These are phyloP conservation scores for Argopecten irradians DNA, from an alignment of 1,140 invertebrate genomes.

Conservation along the genomic window DNA sequence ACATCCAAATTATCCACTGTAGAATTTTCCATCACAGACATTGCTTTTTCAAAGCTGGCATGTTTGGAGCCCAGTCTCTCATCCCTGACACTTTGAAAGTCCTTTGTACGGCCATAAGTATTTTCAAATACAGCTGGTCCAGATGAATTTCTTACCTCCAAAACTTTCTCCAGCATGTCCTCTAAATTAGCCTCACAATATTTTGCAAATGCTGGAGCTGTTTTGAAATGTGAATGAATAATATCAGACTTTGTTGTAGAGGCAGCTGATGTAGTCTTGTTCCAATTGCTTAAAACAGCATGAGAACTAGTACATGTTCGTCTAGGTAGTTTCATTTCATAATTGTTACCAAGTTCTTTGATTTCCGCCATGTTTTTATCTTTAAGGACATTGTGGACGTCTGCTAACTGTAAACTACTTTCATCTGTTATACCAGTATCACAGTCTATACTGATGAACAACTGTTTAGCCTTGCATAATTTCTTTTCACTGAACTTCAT, in stretches of 20 bases:
- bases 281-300: not conserved
- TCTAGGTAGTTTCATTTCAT: not conserved
- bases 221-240: not conserved
- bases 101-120: not conserved
- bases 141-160: not conserved
- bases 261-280: not conserved
- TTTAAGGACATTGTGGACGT: not conserved
- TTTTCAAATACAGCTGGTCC: not conserved
- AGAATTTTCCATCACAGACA: not conserved
- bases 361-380: not conserved
- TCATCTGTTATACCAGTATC: not conserved
- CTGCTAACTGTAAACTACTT: not conserved
- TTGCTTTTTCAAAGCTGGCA: not conserved
- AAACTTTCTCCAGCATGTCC: not conserved
- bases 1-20: not conserved
- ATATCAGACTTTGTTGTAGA: not conserved
- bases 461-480: constrained; percentile 32
- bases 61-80: not conserved
- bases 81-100: not conserved
- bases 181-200: not conserved
- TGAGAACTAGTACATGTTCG: not conserved
- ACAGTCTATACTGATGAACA: constrained; percentile 28
- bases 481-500: constrained; percentile 38
- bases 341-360: not conserved
- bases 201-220: not conserved